Evolutionary conservation across 2,113 vertebrate genomes (phyloP), one percentile per base, ranked within the genome.

Genomic region (Turdus rufiventris): DNA sequence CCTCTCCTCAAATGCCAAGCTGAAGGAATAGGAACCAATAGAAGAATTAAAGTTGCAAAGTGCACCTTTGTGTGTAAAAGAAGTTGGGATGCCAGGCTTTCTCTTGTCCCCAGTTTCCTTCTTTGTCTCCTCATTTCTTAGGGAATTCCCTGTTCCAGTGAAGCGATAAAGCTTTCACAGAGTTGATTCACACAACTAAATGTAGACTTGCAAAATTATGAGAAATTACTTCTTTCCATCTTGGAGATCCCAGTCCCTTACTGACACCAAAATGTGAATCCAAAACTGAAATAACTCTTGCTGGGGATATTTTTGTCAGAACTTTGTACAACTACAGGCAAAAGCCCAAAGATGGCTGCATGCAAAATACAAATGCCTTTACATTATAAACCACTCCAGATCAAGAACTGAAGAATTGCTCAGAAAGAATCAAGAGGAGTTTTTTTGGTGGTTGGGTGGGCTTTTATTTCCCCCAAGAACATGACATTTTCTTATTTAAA

Each of bases 401-500:
- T 75, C 43, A 33, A 85, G 19, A 50, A 33, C 3, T 85, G 40
- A 56, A 65, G 16, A 90, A 77, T 18, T 74, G 14, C 73, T 95
- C 42, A 25, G 54, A 92, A 86, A 57, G 5, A 82, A 38, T 18
- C 33, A 47, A 54, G 19, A 62, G 6, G 3, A 84, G 18, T 3
- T 73, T 66, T 82, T 79, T 61, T 38, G 6, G 33, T 34, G 18
- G 26, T 10, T 58, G 34, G 21, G 15, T 56, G 31, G 14, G 13
- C 58, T 28, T 50, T 57, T 66, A 28, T 23, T 9, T 1, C 1
- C 36, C n/a, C 2, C 53, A 86, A 91, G 63, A 94, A 88, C 40
- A 65, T 34, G 81, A 60, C 67, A 51, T 56, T 85, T 97, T 94
- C 89, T 86, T 89, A 50, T 91, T 79, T 70, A 84, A 78, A 58